Percentiles rank a stretch among this genome's conserved stretches.
These are phyloP conservation scores for Mesocricetus auratus DNA, from an alignment of 2,113 vertebrate species.

Conservation along the genomic window DNA sequence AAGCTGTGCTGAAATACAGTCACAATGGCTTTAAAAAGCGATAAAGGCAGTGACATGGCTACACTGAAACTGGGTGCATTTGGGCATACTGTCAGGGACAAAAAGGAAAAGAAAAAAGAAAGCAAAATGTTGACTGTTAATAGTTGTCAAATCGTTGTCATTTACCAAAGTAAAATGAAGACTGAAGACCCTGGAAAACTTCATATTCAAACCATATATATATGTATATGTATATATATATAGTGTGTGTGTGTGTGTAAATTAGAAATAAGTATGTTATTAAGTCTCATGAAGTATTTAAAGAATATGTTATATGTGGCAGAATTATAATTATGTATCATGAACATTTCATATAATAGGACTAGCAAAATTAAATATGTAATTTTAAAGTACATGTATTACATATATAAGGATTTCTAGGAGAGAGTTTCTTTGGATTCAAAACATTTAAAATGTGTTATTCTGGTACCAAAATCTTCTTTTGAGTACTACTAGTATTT, in stretches of 20 bases:
- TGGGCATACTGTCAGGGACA: not conserved
- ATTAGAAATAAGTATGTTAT: not conserved
- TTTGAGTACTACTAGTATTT: not conserved
- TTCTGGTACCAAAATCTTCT: conserved; percentile 16
- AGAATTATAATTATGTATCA: not conserved
- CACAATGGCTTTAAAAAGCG: not conserved
- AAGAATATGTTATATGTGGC: not conserved
- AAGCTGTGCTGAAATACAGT: conserved; percentile 33
- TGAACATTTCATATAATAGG: not conserved
- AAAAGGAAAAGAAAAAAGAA: not conserved
- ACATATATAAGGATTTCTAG: not conserved
- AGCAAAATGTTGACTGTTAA: not conserved
- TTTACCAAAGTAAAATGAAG: not conserved
- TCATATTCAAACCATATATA: not conserved
- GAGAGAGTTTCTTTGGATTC: not conserved
- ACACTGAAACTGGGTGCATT: not conserved
- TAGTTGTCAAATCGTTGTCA: not conserved
- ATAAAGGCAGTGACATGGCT: not conserved
- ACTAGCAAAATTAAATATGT: not conserved
- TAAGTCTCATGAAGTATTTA: not conserved
- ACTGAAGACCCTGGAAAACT: not conserved
- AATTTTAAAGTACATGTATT: not conserved
- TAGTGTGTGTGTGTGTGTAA: too few relatives aligned
- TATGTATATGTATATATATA: not conserved
- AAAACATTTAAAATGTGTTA: conserved; percentile 15